Evolutionary conservation across 2,797 vertebrate species (phyloP).

Genomic region (Gallirallus australis): DNA sequence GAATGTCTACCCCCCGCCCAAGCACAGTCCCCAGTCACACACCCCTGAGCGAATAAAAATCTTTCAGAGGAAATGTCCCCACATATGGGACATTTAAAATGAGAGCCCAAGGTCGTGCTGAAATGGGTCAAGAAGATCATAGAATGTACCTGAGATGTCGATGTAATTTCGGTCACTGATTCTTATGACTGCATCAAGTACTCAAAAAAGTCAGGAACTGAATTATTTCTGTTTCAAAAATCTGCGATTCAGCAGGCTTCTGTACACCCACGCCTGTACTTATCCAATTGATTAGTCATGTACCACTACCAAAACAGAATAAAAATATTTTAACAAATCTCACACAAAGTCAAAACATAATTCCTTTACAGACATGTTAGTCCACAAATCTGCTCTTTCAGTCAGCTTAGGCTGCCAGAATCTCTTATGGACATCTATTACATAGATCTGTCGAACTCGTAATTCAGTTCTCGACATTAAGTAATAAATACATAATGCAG

Average conservation of each 20-base stretch:
- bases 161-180: not conserved
- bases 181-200: not conserved
- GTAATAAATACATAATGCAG: conserved; percentile 63
- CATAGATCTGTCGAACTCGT: conserved; percentile 37
- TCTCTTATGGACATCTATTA: conserved; percentile 40
- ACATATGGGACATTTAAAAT: not conserved
- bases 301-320: conserved; percentile 42
- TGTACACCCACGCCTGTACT: conserved; percentile 12
- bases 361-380: conserved; percentile 38
- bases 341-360: conserved; percentile 55
- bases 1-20: not conserved
- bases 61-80: not conserved
- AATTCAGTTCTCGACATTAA: conserved; percentile 63
- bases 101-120: not conserved
- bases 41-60: not conserved
- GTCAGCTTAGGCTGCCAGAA: conserved; percentile 23
- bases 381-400: conserved; percentile 42
- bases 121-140: not conserved
- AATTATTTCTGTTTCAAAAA: conserved; percentile 8
- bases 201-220: not conserved
- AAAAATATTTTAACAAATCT: conserved; percentile 58
- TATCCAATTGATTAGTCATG: conserved; percentile 21
- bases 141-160: not conserved
- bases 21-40: not conserved
- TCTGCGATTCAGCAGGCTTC: not conserved